Base-by-base conservation (phyloP, 1,140 invertebrate species). In the Triops longicaudatus region DNA sequence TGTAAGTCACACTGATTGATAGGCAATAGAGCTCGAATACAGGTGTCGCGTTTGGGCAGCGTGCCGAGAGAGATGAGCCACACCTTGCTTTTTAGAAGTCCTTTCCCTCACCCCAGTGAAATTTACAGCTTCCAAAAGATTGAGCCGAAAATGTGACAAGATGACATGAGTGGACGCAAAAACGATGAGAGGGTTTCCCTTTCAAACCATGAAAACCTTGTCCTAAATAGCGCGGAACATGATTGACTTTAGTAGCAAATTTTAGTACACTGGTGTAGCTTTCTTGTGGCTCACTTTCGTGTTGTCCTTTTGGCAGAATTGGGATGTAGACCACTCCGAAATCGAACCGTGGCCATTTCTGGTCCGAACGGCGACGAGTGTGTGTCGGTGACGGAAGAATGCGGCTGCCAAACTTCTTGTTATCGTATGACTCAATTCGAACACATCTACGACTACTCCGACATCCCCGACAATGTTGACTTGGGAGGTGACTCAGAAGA, bases 261-360 rank as follows among this genome's bases (percentile, higher is more conserved):
- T n/a, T n/a, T n/a, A n/a, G n/a, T n/a, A n/a, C n/a, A n/a, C n/a
- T n/a, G n/a, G n/a, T n/a, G n/a, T n/a, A n/a, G n/a, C n/a, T 63
- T 10, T 10, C 50, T 17, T 63, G 6, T 63, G 10, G 2, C 22
- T 12, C 44, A 1, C 17, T 22, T 63, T 63, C n/a, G n/a, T n/a
- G n/a, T n/a, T n/a, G n/a, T n/a, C n/a, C n/a, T n/a, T n/a, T n/a
- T n/a, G n/a, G n/a, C n/a, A 63, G 50, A 63, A 11, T 75, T 73
- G 44, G 76, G 28, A 76, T 87, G 86, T 74, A 83, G 83, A 75
- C 83, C 86, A 3, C 78, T 83, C 9, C 84, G 84, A 77, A 87
- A 87, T 80, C 83, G 80, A 28, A 86, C 86, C 3, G 78, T 85
- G 22, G 84, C 84, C 77, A 81, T 86, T 31, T 84, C 82, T 63